These are phyloP conservation scores for Tragelaphus buxtoni DNA, from an alignment of 2,113 vertebrate species.

Conservation along the genomic window DNA sequence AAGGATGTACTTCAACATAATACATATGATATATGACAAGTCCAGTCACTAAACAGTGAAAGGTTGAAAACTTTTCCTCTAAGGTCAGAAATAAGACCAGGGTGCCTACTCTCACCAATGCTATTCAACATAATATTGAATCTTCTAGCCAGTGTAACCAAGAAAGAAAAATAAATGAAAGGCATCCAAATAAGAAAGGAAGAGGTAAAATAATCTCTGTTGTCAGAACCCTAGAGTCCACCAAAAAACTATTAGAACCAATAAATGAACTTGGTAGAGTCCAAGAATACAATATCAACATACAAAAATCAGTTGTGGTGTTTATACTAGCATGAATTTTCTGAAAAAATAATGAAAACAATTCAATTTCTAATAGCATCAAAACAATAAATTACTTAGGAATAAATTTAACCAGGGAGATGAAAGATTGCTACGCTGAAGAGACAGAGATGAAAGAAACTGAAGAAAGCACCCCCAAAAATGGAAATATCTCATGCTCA, in stretches of 20 bases:
- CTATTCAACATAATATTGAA: background rate
- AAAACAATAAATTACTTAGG: background rate
- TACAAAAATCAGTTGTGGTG: background rate
- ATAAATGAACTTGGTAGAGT: background rate
- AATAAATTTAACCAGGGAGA: background rate
- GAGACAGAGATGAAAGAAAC: background rate
- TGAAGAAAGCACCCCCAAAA: background rate
- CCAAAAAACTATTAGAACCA: background rate
- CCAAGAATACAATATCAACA: background rate
- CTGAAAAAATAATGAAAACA: background rate
- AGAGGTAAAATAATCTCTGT: background rate
- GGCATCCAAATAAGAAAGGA: background rate
- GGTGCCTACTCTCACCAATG: background rate
- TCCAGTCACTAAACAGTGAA: background rate
- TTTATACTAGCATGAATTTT: background rate
- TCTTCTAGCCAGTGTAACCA: background rate
- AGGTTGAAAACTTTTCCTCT: background rate
- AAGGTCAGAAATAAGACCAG: background rate
- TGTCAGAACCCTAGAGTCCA: background rate
- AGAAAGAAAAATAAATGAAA: background rate
- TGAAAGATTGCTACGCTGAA: background rate
- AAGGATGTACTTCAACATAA: background rate
- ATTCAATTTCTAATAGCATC: background rate
- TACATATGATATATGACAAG: background rate
- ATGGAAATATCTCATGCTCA: background rate